Base-by-base conservation (phyloP, 2,797 vertebrate genomes). In the Semaprochilodus insignis region DNA sequence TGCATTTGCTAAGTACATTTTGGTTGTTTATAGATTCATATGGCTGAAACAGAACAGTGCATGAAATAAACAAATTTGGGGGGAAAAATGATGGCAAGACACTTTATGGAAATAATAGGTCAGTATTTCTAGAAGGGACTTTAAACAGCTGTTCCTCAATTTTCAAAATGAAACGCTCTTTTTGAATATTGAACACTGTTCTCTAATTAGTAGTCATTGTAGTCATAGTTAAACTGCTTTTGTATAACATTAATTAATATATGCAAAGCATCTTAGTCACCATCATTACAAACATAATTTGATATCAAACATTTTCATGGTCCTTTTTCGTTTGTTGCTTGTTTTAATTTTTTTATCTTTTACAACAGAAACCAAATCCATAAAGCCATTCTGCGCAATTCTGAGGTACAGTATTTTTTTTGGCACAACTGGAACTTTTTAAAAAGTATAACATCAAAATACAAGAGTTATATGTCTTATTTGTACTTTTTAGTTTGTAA, bases 371-470 rank as follows among this genome's bases (percentile, higher is more conserved):
- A 55, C 6, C 44, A 15, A 62, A 82, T 25, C 51, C 48, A 65
- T 67, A 55, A 80, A 80, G 57, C 36, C 55, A 48, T 16, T 78
- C 65, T 66, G 27, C 70, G 55, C 51, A 27, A n/a, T 80, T 54
- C 60, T 63, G 34, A 81, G 60, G 31, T 59, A 74, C 65, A 44
- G 48, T 57, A 76, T n/a, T n/a, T 31, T 31, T 69, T 83, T 83
- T 85, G 84, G 81, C 75, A 81, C 75, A 65, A 63, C 69, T 83
- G 44, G 15, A 72, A 70, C 54, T 36, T 14, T 52, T 79, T 57
- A 34, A 44, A 77, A 74, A 72, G 3, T 25, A 78, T 73, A 71
- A 77, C 57, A 62, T 67, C 27, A 59, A 81, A 75, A 75, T 70
- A 27, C 54, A 79, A 62, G 27, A 76, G 15, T 75, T 63, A 70